Evolutionary conservation across 1,140 invertebrate genomes (phyloP), one percentile per base, ranked within the genome.

Genomic region (Pemphigus obesinymphae): DNA sequence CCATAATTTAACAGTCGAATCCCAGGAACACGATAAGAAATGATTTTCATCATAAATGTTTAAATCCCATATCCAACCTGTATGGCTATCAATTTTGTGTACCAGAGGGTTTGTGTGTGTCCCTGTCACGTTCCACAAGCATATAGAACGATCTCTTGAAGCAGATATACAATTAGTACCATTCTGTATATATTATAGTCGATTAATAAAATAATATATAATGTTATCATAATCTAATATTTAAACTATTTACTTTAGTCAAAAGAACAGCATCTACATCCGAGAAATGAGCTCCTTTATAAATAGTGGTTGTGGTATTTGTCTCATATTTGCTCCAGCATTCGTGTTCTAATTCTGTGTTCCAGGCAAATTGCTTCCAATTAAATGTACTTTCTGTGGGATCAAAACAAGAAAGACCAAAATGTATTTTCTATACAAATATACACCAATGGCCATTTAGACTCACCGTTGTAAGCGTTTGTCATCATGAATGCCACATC

Each of bases 11-110:
- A 80, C 55, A 63, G 5, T 43, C 13, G 76, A 80, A 45, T 80
- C 76, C 76, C 76, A 80, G 17, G 76, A 80, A 63, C 76, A 45
- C 1, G 76, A 80, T 80, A 80, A 63, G 26, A 80, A 80, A 29
- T 80, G 34, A 45, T 80, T 31, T 29, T 58, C 37, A 63, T 80
- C 55, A 45, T 80, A 80, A 20, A 63, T 29, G 2, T 15, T 23
- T 45, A 80, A 80, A 63, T 45, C 55, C 76, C 76, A 80, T 11
- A 80, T 43, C 76, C 76, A 80, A 6, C 76, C 76, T 13, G 40
- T 31, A 61, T 80, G 76, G 17, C 76, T 20, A 17, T 80, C 76
- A 17, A 15, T 1, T 80, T 80, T 80, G 23, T 80, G 76, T 0
- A 61, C 76, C 3, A 80, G 13, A 13, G 40, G 55, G 6, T 80